Percentiles rank a stretch among this genome's conserved stretches.
phyloP scores from a whole-genome alignment of 2,797 vertebrate species.

The Ctenopoma multispine region DNA sequence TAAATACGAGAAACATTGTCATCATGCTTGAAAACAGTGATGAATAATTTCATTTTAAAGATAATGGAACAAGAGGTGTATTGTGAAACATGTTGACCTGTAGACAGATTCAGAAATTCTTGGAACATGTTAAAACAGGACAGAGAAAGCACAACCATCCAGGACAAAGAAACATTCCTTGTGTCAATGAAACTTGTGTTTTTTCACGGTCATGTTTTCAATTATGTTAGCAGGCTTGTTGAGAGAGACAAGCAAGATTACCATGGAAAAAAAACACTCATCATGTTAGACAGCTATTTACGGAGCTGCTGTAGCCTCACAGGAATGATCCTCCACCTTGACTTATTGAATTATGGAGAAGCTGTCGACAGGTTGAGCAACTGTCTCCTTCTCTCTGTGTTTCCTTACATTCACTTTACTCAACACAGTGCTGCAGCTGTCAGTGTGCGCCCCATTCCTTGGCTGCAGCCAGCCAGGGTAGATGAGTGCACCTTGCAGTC shows the following conservation, averaged over 20 bases:
- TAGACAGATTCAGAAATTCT: slow-evolving; percentile 76
- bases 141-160: slow-evolving; percentile 62
- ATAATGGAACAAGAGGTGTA: slow-evolving; percentile 67
- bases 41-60: slow-evolving; percentile 71
- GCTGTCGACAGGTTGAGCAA: slow-evolving; percentile 82
- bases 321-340: slow-evolving; percentile 80
- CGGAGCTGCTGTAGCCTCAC: slow-evolving; percentile 66
- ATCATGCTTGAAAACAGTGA: slow-evolving; percentile 48
- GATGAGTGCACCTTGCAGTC: slow-evolving; percentile 75
- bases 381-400: slow-evolving; percentile 75
- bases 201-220: slow-evolving; percentile 79
- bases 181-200: slow-evolving; percentile 78
- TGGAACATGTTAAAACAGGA: slow-evolving; percentile 83
- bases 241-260: slow-evolving; percentile 82
- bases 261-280: slow-evolving; percentile 65
- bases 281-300: slow-evolving; percentile 79
- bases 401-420: slow-evolving; percentile 76
- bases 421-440: slow-evolving; percentile 79
- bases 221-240: slow-evolving; percentile 79
- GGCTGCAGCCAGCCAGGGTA: slow-evolving; percentile 68
- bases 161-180: slow-evolving; percentile 83
- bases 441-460: slow-evolving; percentile 67
- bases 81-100: slow-evolving; percentile 74
- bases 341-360: slow-evolving; percentile 83
- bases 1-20: slow-evolving; percentile 60